phyloP scores from a whole-genome alignment of 2,888 invertebrate species.

The Drepanosiphum platanoidis region DNA sequence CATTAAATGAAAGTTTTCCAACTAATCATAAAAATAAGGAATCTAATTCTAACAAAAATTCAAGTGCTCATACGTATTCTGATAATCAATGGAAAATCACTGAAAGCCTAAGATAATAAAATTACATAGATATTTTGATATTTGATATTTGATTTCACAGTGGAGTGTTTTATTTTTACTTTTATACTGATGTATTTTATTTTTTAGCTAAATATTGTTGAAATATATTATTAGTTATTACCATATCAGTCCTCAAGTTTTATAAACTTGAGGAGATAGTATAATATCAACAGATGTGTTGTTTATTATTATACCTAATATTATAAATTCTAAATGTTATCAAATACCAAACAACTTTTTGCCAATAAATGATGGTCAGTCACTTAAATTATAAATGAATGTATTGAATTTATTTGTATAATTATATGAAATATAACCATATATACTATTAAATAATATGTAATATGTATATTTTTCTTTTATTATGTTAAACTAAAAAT shows the following conservation, averaged over 20 bases:
- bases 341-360: conserved; percentile 18
- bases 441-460: background rate
- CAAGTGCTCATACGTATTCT: conserved; percentile 29
- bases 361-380: conserved; percentile 33
- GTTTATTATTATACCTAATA: background rate
- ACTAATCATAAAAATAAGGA: conserved; percentile 48
- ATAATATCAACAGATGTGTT: background rate
- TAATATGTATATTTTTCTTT: background rate
- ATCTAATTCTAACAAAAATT: conserved; percentile 13
- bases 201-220: background rate
- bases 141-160: too few relatives aligned
- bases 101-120: conserved; percentile 30
- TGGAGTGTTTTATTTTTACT: background rate
- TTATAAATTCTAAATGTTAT: conserved; percentile 1
- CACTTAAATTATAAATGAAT: conserved; percentile 41
- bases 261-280: background rate
- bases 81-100: conserved; percentile 59
- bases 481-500: background rate
- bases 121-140: background rate
- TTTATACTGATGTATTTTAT: background rate
- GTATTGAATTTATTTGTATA: background rate
- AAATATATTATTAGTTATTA: conserved; percentile 5
- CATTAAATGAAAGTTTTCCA: conserved; percentile 31
- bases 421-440: background rate
- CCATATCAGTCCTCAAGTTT: background rate